phyloP scores from a whole-genome alignment of 2,888 invertebrate species.

The Pasiphila rectangulata region DNA sequence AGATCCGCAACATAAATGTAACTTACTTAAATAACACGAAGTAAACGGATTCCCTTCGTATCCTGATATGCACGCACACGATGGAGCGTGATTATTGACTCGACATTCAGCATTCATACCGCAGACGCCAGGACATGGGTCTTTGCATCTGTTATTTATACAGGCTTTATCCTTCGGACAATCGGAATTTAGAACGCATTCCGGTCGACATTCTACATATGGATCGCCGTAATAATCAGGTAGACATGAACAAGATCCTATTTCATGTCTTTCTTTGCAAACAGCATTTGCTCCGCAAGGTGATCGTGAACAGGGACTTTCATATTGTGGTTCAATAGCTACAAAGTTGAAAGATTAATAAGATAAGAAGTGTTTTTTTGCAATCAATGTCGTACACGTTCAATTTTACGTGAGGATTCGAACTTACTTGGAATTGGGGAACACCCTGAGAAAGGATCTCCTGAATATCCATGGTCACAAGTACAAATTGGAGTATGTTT shows the following conservation, averaged over 20 bases:
- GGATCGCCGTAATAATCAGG: conserved; percentile 93
- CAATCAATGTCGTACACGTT: not conserved
- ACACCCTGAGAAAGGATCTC: conserved; percentile 90
- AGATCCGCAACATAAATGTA: too few species aligned
- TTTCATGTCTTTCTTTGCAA: conserved; percentile 89
- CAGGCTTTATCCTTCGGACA: conserved; percentile 89
- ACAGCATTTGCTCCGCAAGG: conserved; percentile 93
- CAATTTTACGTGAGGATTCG: conserved; percentile 7
- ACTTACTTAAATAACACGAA: conserved; percentile 83
- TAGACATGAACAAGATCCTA: conserved; percentile 90
- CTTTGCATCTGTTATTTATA: conserved; percentile 89
- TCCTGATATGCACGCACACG: conserved; percentile 86
- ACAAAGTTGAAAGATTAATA: conserved; percentile 10
- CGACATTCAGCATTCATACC: conserved; percentile 91
- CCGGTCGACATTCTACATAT: conserved; percentile 91
- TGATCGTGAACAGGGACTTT: conserved; percentile 87
- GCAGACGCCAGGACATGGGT: conserved; percentile 91
- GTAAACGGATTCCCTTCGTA: conserved; percentile 89
- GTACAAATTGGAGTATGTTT: conserved; percentile 88
- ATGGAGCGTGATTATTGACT: conserved; percentile 90
- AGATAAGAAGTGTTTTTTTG: too few species aligned
- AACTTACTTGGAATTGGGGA: conserved; percentile 82
- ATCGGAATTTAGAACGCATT: conserved; percentile 93
- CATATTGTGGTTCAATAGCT: conserved; percentile 77
- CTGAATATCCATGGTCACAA: conserved; percentile 85